Conservation (phyloP, 2,888 invertebrate genomes). For the Apodemia zela region DNA sequence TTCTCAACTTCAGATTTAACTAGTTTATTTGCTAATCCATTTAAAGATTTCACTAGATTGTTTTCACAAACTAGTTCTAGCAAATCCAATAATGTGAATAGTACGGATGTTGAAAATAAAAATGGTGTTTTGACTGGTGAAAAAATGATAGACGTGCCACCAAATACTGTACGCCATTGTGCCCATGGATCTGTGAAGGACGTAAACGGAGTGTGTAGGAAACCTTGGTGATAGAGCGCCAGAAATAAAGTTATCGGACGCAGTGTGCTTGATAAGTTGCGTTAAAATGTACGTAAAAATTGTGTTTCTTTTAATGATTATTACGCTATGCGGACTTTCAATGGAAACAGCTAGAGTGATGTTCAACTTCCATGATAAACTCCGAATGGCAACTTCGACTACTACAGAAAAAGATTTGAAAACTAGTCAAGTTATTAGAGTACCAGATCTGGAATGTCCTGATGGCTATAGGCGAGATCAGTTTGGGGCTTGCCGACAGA, state of each 20-base stretch:
- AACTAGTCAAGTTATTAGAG: slow-evolving; percentile 53
- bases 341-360: slow-evolving; percentile 37
- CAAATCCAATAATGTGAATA: slow-evolving; percentile 11
- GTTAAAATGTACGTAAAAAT: slow-evolving; percentile 55
- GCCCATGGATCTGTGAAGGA: slow-evolving; percentile 45
- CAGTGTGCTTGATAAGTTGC: slow-evolving; percentile 46
- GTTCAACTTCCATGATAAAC: slow-evolving; percentile 52
- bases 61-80: slow-evolving; percentile 22
- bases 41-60: slow-evolving; percentile 50
- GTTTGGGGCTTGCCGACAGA: slow-evolving; percentile 47
- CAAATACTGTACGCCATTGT: slow-evolving; percentile 45
- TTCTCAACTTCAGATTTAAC: slow-evolving; percentile 47
- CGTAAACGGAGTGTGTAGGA: slow-evolving; percentile 56
- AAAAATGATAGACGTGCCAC: slow-evolving; percentile 62
- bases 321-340: slow-evolving; percentile 37
- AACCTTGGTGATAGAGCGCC: slow-evolving; percentile 46
- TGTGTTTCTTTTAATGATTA: slow-evolving; percentile 40
- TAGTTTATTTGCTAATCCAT: slow-evolving; percentile 59
- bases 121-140: slow-evolving; percentile 26
- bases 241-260: slow-evolving; percentile 34
- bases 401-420: slow-evolving; percentile 36
- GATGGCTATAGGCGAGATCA: slow-evolving; percentile 48
- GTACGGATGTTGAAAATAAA: slow-evolving; percentile 26
- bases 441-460: slow-evolving; percentile 52
- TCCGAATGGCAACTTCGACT: slow-evolving; percentile 39